Evolutionary conservation across 1,140 invertebrate genomes (phyloP).

Genomic region (Chironomus striatipennis): DNA sequence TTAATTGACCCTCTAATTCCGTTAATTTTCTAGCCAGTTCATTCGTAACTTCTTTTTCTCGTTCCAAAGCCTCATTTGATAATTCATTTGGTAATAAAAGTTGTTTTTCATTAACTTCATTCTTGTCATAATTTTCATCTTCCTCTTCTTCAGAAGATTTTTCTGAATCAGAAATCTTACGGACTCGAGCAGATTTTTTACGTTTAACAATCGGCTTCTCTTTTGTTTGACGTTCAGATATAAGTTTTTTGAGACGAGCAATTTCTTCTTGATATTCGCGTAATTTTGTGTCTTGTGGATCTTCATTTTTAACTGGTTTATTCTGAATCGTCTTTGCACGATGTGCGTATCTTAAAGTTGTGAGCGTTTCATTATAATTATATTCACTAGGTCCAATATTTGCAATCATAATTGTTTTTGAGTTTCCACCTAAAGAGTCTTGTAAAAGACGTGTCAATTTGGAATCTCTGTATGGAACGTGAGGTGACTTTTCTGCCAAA

Average conservation of each 20-base stretch:
- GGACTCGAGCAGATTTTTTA: constrained; percentile 22
- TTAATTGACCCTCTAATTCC: constrained; percentile 78
- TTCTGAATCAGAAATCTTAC: constrained; percentile 51
- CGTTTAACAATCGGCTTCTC: constrained; percentile 28
- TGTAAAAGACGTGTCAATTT: constrained; percentile 88
- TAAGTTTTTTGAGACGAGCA: constrained; percentile 50
- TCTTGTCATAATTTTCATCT: constrained; percentile 41
- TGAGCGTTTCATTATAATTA: constrained; percentile 93
- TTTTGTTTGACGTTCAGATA: constrained; percentile 37
- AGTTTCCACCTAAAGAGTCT: constrained; percentile 91
- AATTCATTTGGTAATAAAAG: constrained; percentile 40
- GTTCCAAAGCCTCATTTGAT: constrained; percentile 39
- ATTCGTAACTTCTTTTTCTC: constrained; percentile 43
- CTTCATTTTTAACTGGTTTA: constrained; percentile 90
- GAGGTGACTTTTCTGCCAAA: constrained; percentile 76
- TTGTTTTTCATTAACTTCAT: constrained; percentile 41
- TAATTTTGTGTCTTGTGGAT: constrained; percentile 85
- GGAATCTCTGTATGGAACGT: constrained; percentile 90
- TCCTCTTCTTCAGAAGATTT: constrained; percentile 50
- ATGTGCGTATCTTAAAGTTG: constrained; percentile 85
- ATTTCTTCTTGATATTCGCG: constrained; percentile 84
- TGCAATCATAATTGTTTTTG: constrained; percentile 94
- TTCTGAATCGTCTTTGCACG: constrained; percentile 93
- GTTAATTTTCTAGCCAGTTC: constrained; percentile 45
- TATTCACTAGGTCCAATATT: constrained; percentile 93